Base-by-base conservation (phyloP, 2,113 vertebrate species). In the Danionella cerebrum region DNA sequence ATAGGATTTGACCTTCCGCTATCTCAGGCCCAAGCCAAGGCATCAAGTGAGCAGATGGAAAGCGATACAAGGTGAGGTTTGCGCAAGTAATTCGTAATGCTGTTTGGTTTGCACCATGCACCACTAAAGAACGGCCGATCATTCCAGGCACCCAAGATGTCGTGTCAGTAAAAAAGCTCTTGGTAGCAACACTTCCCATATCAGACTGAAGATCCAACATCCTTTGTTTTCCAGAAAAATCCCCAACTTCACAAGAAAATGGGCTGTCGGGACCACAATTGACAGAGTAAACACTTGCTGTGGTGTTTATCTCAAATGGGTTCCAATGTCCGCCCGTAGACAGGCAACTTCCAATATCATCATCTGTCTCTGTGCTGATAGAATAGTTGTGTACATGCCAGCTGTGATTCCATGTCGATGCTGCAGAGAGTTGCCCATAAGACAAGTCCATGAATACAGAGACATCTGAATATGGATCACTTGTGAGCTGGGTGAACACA, bases 381-480 rank as follows among this genome's bases (percentile, higher is more conserved):
- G 89, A 87, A 64, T 72, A 82, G 1, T 1, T 52, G 53, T 91
- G 89, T 70, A 90, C 71, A 50, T 91, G 89, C 89, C 90, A 92
- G 51, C 82, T 84, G 70, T 92, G 90, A 22, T 83, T 76, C 42
- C 0, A 13, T 41, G 84, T 90, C 24, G 69, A 33, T 0, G 33
- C 19, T 5, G 10, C 52, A 9, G 79, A 74, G 19, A 69, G 42
- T 50, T 74, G 76, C 54, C 82, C 83, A 9, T 88, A 84, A 2
- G 78, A 73, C 24, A 92, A 67, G 71, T 90, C 83, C 65, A 83
- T 13, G 50, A 89, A 91, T 36, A 90, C 65, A 4, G 88, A 83
- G 2, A 92, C 78, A n/a, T 91, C 90, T 14, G 87, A 85, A 39
- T 89, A 74, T n/a, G 86, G 85, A 41, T 84, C 74, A 70, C 60